Evolutionary conservation across 2,113 vertebrate genomes (phyloP).

Genomic region (Rhodinocichla rosea): DNA sequence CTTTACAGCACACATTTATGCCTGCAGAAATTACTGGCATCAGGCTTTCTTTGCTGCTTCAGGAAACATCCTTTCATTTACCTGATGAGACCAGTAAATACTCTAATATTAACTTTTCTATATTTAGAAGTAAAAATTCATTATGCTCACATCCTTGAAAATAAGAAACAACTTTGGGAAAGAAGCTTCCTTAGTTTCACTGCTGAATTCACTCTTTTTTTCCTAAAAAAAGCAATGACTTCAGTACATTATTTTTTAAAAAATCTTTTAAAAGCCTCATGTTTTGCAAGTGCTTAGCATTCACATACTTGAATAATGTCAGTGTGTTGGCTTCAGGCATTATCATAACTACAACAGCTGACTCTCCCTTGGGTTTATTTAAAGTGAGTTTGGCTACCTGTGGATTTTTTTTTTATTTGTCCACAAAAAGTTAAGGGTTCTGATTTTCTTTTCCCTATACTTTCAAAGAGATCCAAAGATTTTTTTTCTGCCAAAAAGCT

Average conservation of each 20-base stretch:
- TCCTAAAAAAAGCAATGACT: neutral
- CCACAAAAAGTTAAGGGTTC: neutral
- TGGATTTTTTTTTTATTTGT: neutral
- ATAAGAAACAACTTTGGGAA: neutral
- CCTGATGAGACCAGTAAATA: neutral
- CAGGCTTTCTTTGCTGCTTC: neutral
- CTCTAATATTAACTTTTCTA: neutral
- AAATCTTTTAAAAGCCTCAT: neutral
- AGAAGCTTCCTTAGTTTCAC: neutral
- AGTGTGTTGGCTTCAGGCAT: neutral
- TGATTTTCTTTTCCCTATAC: neutral
- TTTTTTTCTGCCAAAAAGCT: neutral
- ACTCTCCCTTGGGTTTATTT: neutral
- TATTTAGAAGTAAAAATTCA: neutral
- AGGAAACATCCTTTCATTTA: neutral
- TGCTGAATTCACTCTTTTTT: neutral
- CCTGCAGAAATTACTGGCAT: neutral
- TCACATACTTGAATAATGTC: neutral
- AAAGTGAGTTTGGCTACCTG: neutral
- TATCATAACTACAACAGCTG: neutral
- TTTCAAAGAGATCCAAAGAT: neutral
- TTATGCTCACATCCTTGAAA: neutral
- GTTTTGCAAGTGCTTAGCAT: neutral
- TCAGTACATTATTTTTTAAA: neutral
- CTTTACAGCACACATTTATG: neutral